phyloP scores from a whole-genome alignment of 30 jellyfish, hydroid and myxozoan genomes.

The Turritopsis rubra region DNA sequence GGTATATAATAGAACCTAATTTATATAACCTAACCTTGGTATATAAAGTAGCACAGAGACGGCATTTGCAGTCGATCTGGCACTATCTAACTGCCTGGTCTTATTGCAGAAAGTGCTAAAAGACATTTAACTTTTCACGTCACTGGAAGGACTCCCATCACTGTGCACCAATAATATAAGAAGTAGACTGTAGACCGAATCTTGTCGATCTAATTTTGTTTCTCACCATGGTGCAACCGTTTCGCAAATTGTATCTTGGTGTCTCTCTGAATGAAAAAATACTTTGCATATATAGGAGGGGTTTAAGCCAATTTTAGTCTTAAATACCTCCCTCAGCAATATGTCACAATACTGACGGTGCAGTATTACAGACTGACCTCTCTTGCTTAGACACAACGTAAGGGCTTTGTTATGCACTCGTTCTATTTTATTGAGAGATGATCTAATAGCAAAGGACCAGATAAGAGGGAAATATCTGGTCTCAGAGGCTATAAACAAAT shows the following conservation, averaged over 20 bases:
- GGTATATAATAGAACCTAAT: too few relatives aligned
- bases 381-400: neutral
- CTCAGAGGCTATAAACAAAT: neutral
- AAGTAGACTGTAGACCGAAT: neutral
- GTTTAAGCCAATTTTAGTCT: neutral
- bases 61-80: slow-evolving; percentile 4
- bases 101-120: neutral
- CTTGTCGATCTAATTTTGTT: too few relatives aligned
- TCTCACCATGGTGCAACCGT: too few relatives aligned
- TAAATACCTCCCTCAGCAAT: too few relatives aligned
- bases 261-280: too few relatives aligned
- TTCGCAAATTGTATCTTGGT: neutral
- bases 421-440: neutral
- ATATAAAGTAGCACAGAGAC: slow-evolving; percentile 5
- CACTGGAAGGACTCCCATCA: neutral
- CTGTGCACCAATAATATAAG: neutral
- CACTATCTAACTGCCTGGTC: too few relatives aligned
- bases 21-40: slow-evolving; percentile 1
- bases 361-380: neutral
- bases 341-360: neutral
- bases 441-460: neutral
- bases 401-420: neutral
- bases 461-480: neutral
- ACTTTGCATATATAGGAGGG: too few relatives aligned
- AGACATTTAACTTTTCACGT: neutral